Conservation (phyloP, 1,140 invertebrate species). For the Dolichoris vasculosae region DNA sequence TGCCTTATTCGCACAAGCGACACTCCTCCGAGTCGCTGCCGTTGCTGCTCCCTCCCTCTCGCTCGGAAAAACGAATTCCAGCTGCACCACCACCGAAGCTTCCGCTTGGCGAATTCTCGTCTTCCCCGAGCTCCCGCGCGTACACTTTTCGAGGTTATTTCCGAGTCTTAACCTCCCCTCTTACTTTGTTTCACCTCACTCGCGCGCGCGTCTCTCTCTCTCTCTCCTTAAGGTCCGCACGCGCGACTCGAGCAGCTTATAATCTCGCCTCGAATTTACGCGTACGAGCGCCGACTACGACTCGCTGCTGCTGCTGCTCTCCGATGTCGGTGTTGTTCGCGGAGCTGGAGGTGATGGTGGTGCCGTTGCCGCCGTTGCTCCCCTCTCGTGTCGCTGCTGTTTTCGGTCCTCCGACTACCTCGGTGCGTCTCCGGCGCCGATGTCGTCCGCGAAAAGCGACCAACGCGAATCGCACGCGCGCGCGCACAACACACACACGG, state of each 20-base stretch:
- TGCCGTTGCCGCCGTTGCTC: too few species aligned
- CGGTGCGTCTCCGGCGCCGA: slow-evolving; percentile 41
- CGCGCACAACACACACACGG: too few species aligned
- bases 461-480: background rate
- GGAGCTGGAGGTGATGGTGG: too few species aligned
- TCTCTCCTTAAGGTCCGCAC: background rate
- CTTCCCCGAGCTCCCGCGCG: background rate
- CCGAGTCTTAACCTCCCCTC: slow-evolving; percentile 21
- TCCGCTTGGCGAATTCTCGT: background rate
- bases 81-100: background rate
- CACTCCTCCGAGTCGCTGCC: background rate
- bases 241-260: background rate
- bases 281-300: too few species aligned
- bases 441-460: background rate
- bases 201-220: too few species aligned
- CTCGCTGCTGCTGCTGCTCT: background rate
- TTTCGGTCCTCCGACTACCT: background rate
- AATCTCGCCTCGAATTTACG: background rate
- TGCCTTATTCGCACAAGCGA: slow-evolving; percentile 54
- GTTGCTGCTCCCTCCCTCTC: background rate
- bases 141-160: slow-evolving; percentile 24
- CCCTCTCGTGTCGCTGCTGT: background rate
- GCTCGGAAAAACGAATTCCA: slow-evolving; percentile 2
- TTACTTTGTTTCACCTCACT: slow-evolving; percentile 1
- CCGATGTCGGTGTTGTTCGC: background rate